These are phyloP conservation scores for Chunga burmeisteri DNA, from an alignment of 2,113 vertebrate species.

Conservation along the genomic window DNA sequence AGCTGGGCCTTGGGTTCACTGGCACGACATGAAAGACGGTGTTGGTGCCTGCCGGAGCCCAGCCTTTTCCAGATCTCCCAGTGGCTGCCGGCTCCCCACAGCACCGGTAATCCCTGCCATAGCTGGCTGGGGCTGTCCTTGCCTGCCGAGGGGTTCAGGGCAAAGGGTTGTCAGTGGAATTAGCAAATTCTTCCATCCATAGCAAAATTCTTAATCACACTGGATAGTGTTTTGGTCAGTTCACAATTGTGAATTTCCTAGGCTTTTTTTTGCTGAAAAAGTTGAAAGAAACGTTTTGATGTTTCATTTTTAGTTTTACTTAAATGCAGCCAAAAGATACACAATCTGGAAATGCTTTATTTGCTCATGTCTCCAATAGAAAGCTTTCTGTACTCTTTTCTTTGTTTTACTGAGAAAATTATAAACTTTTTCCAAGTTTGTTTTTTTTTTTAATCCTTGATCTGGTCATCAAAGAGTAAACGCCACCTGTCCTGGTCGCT, in stretches of 20 bases:
- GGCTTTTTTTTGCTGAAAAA: background rate
- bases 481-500: background rate
- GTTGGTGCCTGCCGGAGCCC: background rate
- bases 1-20: conserved; percentile 5
- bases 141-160: background rate
- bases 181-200: background rate
- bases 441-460: background rate
- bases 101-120: background rate
- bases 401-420: background rate
- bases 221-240: background rate
- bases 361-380: background rate
- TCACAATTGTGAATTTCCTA: background rate
- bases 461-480: background rate
- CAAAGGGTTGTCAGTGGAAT: background rate
- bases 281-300: background rate
- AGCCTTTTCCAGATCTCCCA: background rate
- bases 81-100: background rate
- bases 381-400: background rate
- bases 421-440: background rate
- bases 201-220: background rate
- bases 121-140: background rate
- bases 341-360: background rate
- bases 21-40: background rate
- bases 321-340: background rate
- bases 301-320: background rate